Percentiles rank a stretch among this genome's conserved stretches.
phyloP scores from a whole-genome alignment of 2,888 invertebrate species.

The Drosophila limbata region DNA sequence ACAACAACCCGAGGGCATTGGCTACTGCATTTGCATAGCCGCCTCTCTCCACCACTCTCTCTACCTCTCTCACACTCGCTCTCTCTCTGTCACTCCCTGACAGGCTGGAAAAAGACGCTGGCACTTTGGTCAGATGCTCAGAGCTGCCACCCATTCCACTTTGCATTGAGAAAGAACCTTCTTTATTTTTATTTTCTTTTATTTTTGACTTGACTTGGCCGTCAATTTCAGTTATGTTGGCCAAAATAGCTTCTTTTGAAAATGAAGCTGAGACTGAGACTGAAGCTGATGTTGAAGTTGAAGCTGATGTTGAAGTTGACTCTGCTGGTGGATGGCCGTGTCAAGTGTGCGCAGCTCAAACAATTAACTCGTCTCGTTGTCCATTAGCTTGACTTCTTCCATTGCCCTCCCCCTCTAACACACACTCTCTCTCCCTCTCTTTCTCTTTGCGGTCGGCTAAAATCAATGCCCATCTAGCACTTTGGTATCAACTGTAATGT shows the following conservation, averaged over 20 bases:
- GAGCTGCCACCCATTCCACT: conserved; percentile 31
- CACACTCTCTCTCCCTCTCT: conserved; percentile 3
- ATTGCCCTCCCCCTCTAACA: neutral
- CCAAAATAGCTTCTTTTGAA: conserved; percentile 63
- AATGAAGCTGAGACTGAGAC: conserved; percentile 14
- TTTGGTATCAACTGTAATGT: conserved; percentile 47
- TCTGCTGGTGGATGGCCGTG: conserved; percentile 28
- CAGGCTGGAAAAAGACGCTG: conserved; percentile 19
- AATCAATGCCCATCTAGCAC: conserved; percentile 70
- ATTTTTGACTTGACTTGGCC: conserved; percentile 41
- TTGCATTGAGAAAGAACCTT: conserved; percentile 33
- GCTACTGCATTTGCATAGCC: conserved; percentile 84
- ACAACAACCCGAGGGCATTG: conserved; percentile 84
- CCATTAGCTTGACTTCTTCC: conserved; percentile 56
- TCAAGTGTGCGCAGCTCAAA: conserved; percentile 70
- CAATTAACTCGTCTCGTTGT: conserved; percentile 75
- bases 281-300: neutral
- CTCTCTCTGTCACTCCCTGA: neutral
- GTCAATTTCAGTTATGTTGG: conserved; percentile 73
- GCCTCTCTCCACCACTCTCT: conserved; percentile 39
- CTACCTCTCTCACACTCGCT: conserved; percentile 5
- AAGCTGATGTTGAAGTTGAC: conserved; percentile 5
- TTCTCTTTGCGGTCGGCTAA: conserved; percentile 40
- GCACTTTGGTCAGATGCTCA: conserved; percentile 30
- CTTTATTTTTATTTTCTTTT: conserved; percentile 4